Percentiles rank a stretch among this genome's conserved stretches.
These are phyloP conservation scores for Hyles lineata DNA, from an alignment of 2,888 invertebrate species.

Conservation along the genomic window DNA sequence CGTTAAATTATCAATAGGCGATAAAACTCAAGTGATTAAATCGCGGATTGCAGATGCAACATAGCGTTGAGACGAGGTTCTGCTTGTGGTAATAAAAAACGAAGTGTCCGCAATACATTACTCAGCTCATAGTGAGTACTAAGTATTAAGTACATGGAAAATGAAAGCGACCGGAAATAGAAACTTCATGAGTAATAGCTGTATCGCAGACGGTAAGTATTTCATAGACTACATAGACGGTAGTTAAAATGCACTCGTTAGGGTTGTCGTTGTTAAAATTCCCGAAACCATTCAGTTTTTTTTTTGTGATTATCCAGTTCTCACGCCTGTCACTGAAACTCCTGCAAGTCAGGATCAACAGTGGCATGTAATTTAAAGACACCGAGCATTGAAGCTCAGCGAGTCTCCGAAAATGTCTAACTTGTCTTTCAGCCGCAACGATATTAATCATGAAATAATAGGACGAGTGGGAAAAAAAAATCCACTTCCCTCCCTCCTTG, in stretches of 20 bases:
- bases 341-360: too few species aligned
- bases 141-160: conserved; percentile 18
- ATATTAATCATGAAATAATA: too few species aligned
- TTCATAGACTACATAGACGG: conserved; percentile 27
- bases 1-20: conserved; percentile 10
- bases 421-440: too few species aligned
- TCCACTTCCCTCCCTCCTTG: too few species aligned
- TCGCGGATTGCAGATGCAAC: not conserved
- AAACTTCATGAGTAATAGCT: conserved; percentile 30
- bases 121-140: conserved; percentile 20
- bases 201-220: conserved; percentile 17
- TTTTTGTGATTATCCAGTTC: too few species aligned
- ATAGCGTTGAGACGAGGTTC: not conserved
- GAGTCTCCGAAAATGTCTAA: too few species aligned
- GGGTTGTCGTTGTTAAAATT: not conserved
- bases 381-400: too few species aligned
- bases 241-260: conserved; percentile 30
- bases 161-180: conserved; percentile 32
- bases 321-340: too few species aligned
- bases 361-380: too few species aligned
- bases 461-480: too few species aligned
- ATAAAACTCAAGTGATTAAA: conserved; percentile 24
- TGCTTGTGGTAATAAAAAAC: conserved; percentile 7
- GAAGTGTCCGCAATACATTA: conserved; percentile 26
- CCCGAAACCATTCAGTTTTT: not conserved